These are phyloP conservation scores for Venturia canescens DNA, from an alignment of 1,140 invertebrate genomes.

Conservation along the genomic window DNA sequence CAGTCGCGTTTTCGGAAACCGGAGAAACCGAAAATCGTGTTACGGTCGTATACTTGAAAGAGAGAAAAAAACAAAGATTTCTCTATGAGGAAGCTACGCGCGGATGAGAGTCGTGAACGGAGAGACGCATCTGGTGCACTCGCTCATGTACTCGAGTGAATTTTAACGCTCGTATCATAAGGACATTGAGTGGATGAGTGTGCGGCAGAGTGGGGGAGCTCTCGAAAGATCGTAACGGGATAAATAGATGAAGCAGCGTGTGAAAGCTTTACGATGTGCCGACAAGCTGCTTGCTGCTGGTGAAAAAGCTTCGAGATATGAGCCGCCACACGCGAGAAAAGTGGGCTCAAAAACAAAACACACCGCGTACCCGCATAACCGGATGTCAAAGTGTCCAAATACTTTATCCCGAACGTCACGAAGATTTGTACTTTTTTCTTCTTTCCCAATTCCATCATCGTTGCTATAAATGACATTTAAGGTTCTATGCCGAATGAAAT, in stretches of 20 bases:
- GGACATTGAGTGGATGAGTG: not conserved
- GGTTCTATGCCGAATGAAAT: too few relatives aligned
- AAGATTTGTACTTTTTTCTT: too few relatives aligned
- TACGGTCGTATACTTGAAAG: not conserved
- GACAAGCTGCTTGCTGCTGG: conserved; percentile 45
- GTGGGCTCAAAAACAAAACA: conserved; percentile 23
- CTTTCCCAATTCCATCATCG: too few relatives aligned
- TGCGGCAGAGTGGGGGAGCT: not conserved
- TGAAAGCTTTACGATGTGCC: conserved; percentile 62
- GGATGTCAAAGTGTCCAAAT: conserved; percentile 28
- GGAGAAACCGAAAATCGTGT: not conserved
- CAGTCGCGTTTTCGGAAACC: not conserved
- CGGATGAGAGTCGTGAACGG: not conserved
- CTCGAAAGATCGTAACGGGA: conserved; percentile 35
- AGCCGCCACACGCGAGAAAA: conserved; percentile 52
- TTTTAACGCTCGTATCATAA: conserved; percentile 30
- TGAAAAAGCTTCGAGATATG: conserved; percentile 48
- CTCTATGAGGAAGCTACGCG: conserved; percentile 7
- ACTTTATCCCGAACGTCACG: not conserved
- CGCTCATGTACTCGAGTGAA: conserved; percentile 36
- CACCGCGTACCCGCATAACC: conserved; percentile 31
- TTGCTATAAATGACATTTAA: too few relatives aligned
- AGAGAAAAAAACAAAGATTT: not conserved
- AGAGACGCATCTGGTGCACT: conserved; percentile 55
- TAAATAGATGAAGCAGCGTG: conserved; percentile 36